A percentile compares a stretch with the other conserved stretches of the same genome.
phyloP scores from a whole-genome alignment of 2,888 invertebrate genomes.

The Myathropa florea region DNA sequence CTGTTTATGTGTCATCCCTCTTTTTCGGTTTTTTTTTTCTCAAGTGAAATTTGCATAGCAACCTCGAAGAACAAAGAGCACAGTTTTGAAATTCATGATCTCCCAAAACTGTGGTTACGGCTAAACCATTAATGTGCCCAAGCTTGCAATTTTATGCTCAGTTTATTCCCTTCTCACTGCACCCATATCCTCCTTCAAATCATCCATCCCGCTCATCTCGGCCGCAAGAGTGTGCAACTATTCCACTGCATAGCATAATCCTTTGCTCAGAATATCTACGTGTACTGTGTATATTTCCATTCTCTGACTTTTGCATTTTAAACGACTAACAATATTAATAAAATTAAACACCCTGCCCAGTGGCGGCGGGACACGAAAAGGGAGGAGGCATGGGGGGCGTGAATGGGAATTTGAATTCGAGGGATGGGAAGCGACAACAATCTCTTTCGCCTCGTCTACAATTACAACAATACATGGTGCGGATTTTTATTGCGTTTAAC shows the following conservation, averaged over 20 bases:
- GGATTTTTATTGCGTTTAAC: constrained; percentile 43
- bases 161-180: not conserved
- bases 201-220: not conserved
- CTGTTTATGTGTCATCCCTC: constrained; percentile 1
- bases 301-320: constrained; percentile 40
- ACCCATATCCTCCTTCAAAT: not conserved
- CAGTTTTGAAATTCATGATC: constrained; percentile 26
- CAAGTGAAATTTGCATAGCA: constrained; percentile 15
- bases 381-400: not conserved
- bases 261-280: not conserved
- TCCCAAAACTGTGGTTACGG: constrained; percentile 10
- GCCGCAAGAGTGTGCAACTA: not conserved
- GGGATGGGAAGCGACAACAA: not conserved
- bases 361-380: not conserved
- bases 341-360: constrained; percentile 31
- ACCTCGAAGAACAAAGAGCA: not conserved
- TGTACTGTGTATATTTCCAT: not conserved
- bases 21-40: not conserved
- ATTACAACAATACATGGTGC: constrained; percentile 20
- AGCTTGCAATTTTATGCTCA: constrained; percentile 22
- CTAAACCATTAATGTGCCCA: constrained; percentile 26
- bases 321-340: constrained; percentile 42
- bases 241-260: not conserved
- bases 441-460: constrained; percentile 18
- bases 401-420: too few species aligned